Conservation (phyloP, 37 sponge, comb jelly and placozoan genomes). For the Halichondria panicea region DNA sequence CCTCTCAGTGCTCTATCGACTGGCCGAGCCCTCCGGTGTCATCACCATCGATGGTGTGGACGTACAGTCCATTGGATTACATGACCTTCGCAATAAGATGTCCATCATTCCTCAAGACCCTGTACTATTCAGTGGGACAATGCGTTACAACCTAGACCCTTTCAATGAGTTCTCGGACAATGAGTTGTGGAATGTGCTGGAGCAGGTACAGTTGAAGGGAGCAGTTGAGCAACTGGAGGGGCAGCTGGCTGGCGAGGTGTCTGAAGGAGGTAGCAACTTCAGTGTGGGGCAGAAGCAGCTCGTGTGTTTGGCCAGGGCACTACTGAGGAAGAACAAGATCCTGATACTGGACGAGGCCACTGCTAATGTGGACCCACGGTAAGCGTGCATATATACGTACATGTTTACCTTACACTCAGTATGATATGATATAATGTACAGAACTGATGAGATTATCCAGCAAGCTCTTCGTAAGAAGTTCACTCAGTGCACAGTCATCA, state of each 20-base stretch:
- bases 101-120: constrained; percentile 95
- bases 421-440: background rate
- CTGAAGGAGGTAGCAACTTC: constrained; percentile 83
- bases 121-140: constrained; percentile 85
- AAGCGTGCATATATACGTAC: constrained; percentile 7
- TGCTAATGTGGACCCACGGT: constrained; percentile 83
- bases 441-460: constrained; percentile 93
- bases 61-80: constrained; percentile 68
- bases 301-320: constrained; percentile 82
- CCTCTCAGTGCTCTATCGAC: constrained; percentile 72
- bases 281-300: constrained; percentile 87
- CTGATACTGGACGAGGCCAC: constrained; percentile 89
- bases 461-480: constrained; percentile 73
- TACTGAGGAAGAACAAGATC: constrained; percentile 78
- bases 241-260: constrained; percentile 53
- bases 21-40: constrained; percentile 81
- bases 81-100: constrained; percentile 74
- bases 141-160: constrained; percentile 90
- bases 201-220: constrained; percentile 80
- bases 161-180: constrained; percentile 63
- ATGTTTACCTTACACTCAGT: background rate
- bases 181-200: constrained; percentile 76
- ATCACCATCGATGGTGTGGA: constrained; percentile 76
- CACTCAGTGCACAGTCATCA: constrained; percentile 80
- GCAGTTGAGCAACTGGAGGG: constrained; percentile 51